Evolutionary conservation across 2,113 vertebrate species (phyloP).

Genomic region (Aspiorhynchus laticeps): DNA sequence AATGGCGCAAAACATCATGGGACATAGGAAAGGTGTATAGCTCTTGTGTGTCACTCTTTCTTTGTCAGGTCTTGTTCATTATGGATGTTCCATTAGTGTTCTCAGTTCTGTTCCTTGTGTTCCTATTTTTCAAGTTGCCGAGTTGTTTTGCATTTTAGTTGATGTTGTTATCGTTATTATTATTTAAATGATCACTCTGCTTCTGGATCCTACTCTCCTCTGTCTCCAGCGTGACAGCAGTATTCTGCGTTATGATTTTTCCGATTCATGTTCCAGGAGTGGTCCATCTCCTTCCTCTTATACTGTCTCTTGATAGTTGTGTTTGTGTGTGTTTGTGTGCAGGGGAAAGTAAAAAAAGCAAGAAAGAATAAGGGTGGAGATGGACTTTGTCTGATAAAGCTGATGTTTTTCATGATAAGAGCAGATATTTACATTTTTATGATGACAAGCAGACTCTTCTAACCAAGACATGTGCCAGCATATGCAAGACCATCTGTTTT

Average conservation of each 20-base stretch:
- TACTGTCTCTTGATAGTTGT: background rate
- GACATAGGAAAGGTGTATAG: background rate
- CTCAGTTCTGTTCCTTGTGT: background rate
- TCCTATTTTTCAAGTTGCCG: background rate
- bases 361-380: slow-evolving; percentile 9
- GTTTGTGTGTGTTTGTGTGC: background rate
- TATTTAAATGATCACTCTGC: background rate
- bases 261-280: background rate
- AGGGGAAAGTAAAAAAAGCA: background rate
- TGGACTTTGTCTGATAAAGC: slow-evolving; percentile 5
- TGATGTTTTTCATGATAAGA: slow-evolving; percentile 26
- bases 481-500: background rate
- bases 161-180: background rate
- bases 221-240: background rate
- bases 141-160: background rate
- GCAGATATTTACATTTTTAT: slow-evolving; percentile 43
- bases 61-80: background rate
- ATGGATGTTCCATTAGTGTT: background rate
- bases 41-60: background rate
- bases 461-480: background rate
- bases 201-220: background rate
- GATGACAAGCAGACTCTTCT: background rate
- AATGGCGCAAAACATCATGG: background rate
- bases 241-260: background rate
- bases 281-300: background rate